A percentile compares a stretch with the other conserved stretches of the same genome.
Conservation (phyloP, 2,888 invertebrate genomes). For the Enchytraeus crypticus region DNA sequence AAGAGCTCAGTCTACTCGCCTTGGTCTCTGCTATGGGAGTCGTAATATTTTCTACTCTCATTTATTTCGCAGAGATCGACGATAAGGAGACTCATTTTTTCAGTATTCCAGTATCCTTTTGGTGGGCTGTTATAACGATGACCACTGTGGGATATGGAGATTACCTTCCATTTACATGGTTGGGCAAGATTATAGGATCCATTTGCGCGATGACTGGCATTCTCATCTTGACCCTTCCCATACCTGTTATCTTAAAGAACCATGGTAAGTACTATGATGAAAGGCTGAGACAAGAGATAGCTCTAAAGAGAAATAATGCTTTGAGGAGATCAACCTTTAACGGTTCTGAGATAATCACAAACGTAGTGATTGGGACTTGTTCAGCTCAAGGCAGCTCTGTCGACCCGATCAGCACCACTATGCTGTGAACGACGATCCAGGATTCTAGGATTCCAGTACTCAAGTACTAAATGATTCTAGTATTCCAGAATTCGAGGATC, state of each 20-base stretch:
- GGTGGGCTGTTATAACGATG: slow-evolving; percentile 97
- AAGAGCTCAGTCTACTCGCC: slow-evolving; percentile 92
- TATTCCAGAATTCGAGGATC: too few relatives aligned
- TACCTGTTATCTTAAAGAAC: slow-evolving; percentile 99
- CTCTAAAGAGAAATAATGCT: slow-evolving; percentile 89
- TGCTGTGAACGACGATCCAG: too few relatives aligned
- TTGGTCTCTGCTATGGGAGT: slow-evolving; percentile 98
- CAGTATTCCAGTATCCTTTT: slow-evolving; percentile 98
- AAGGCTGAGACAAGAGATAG: slow-evolving; percentile 98
- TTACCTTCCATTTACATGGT: slow-evolving; percentile 89
- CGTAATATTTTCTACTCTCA: slow-evolving; percentile 94
- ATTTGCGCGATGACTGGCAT: slow-evolving; percentile 99
- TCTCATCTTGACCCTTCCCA: slow-evolving; percentile 99
- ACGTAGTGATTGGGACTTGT: too few relatives aligned
- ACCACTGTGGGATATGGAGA: slow-evolving; percentile 81
- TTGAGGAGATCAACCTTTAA: slow-evolving; percentile 91
- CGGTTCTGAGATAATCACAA: too few relatives aligned
- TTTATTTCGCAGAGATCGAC: slow-evolving; percentile 98
- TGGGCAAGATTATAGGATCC: slow-evolving; percentile 99
- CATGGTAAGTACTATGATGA: slow-evolving; percentile 99
- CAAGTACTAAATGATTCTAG: too few relatives aligned
- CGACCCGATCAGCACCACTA: too few relatives aligned
- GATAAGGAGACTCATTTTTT: slow-evolving; percentile 89
- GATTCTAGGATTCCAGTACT: too few relatives aligned
- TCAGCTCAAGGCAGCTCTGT: too few relatives aligned